Evolutionary conservation across 2,113 vertebrate species (phyloP), one percentile per base, ranked within the genome.

Genomic region (Asarcornis scutulata): DNA sequence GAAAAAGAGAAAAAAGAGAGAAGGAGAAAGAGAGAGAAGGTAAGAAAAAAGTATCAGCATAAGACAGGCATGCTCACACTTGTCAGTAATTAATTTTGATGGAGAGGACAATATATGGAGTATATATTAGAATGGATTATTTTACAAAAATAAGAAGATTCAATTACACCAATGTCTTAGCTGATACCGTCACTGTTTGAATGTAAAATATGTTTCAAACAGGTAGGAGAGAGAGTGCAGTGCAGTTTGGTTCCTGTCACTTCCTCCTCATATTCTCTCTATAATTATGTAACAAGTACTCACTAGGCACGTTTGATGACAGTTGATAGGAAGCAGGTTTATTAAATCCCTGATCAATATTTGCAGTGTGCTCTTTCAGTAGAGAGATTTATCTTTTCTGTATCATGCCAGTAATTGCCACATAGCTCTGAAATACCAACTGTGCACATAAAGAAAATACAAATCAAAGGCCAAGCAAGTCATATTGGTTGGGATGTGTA

Each of bases 11-110:
- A 11, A 29, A 63, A 73, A 88, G 62, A 59, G 17, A 81, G 48
- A 85, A 10, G 64, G 31, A 71, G 31, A 90, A 66, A 89, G 72
- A 69, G 69, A 95, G 42, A 81, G 77, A 60, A 53, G 32, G 5
- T 10, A 63, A 50, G 26, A 90, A 77, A 79, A 94, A 94, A 85
- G 85, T 86, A 92, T 89, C n/a, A 92, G 60, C n/a, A 32, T 93
- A 90, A 90, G 79, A 93, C 63, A 83, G 60, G 53, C 72, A 95
- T 71, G 96, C 77, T 95, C 74, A 97, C 76, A 74, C 80, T 69
- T 96, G 89, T 94, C 80, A 92, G 46, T 91, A 96, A 92, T 64
- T 77, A 83, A 89, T 80, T 74, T 90, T 95, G 82, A 81, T 77
- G 77, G 79, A 97, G 96, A 97, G 56, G 83, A 94, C 77, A 96